phyloP scores from a whole-genome alignment of 2,888 invertebrate genomes.

The Strigamia transsilvanica region DNA sequence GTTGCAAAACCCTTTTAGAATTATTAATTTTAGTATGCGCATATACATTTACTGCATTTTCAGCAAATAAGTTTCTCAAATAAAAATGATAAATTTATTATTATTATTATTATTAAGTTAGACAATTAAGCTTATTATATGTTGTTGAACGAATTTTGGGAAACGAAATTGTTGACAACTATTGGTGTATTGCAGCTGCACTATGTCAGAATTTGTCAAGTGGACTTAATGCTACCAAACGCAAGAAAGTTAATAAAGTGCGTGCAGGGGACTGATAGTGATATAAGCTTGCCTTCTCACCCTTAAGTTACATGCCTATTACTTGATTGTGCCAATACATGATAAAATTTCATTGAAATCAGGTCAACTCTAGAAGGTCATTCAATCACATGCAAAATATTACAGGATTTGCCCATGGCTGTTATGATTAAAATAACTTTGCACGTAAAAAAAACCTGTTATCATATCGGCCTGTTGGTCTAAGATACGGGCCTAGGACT shows the following conservation, averaged over 20 bases:
- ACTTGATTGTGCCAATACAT: not conserved
- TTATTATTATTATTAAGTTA: too few relatives aligned
- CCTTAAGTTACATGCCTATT: conserved; percentile 11
- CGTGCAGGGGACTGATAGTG: not conserved
- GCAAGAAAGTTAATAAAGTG: conserved; percentile 9
- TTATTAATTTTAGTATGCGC: not conserved
- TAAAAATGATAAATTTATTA: conserved; percentile 21
- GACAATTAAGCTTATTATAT: too few relatives aligned
- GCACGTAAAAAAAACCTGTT: conserved; percentile 6
- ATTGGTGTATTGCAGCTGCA: not conserved
- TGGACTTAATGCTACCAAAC: not conserved
- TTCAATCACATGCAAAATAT: conserved; percentile 29
- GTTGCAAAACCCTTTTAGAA: not conserved
- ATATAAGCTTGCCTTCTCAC: conserved; percentile 10
- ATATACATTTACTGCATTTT: not conserved
- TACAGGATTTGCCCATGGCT: conserved; percentile 43
- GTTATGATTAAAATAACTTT: conserved; percentile 19
- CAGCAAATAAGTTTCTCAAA: not conserved
- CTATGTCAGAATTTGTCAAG: not conserved
- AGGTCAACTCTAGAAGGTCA: conserved; percentile 34
- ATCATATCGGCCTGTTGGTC: conserved; percentile 5
- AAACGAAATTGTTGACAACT: not conserved
- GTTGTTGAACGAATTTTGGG: not conserved
- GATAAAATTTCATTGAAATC: conserved; percentile 38
- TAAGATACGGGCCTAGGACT: conserved; percentile 32